Base-by-base conservation (phyloP, 2,797 vertebrate genomes). In the Hafferia zeledoni region DNA sequence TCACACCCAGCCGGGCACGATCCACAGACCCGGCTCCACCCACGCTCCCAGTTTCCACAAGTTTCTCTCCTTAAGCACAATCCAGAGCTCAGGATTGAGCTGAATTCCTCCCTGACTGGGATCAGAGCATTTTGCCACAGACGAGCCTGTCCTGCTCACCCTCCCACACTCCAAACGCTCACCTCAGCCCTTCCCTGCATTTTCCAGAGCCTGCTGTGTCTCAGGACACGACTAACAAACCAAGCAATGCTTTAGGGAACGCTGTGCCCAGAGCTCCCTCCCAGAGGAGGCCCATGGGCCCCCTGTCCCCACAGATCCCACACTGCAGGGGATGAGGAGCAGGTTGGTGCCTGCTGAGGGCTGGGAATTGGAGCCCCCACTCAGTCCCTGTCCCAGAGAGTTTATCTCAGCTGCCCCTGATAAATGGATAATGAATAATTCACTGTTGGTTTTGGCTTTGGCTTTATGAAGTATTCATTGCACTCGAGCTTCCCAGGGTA, bases 401-500 rank as follows among this genome's bases (percentile, higher is more conserved):
- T 76, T 78, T 83, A 33, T 59, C 49, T 8, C 23, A 35, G 47
- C 81, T 53, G 31, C 80, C 74, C 89, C 86, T 57, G 81, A 95
- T 94, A 74, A 79, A 93, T 39, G 83, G 82, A 61, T 57, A 68
- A 93, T 91, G 88, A 97, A 91, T 95, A 92, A 94, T 94, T 94
- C 87, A 91, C 86, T 44, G 87, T 91, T 61, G 84, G 80, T 68
- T n/a, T n/a, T n/a, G 39, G 39, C 39, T 94, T 87, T 86, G 55
- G 81, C 89, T 96, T 93, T 95, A 87, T 95, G 95, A 96, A 96
- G 77, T 59, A 70, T 93, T 95, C 95, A 88, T 94, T 52, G 88
- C 44, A 3, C 64, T 79, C 59, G 17, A 59, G 83, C 67, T 87
- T 93, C 89, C 86, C 56, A 16, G 79, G 72, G 92, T 95, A 93